phyloP scores from a whole-genome alignment of 1,140 invertebrate species.

The Aphelenchoides fujianensis region DNA sequence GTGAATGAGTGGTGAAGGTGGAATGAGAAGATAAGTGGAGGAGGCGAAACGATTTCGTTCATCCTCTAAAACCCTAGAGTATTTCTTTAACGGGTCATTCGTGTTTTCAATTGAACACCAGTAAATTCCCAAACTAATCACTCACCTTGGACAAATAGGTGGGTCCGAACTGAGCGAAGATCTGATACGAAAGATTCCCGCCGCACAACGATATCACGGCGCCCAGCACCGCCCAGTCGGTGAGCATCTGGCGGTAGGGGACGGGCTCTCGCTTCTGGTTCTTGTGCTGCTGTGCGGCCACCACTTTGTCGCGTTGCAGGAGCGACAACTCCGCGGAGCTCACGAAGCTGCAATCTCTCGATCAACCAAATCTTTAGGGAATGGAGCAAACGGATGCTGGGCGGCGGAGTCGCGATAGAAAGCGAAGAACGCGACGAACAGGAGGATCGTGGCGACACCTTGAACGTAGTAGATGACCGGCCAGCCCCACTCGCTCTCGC shows the following conservation, averaged over 20 bases:
- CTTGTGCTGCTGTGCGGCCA: background rate
- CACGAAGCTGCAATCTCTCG: background rate
- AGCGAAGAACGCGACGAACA: conserved; percentile 13
- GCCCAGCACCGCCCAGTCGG: background rate
- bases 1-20: too few species aligned
- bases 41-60: too few species aligned
- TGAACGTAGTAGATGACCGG: conserved; percentile 19
- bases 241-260: conserved; percentile 12
- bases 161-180: conserved; percentile 56
- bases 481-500: conserved; percentile 19
- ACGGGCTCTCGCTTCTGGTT: background rate
- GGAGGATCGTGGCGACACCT: conserved; percentile 10
- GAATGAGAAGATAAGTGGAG: too few species aligned
- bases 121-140: too few species aligned
- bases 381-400: conserved; percentile 12
- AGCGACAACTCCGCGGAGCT: conserved; percentile 11
- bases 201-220: background rate
- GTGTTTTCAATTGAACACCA: too few species aligned
- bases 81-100: too few species aligned
- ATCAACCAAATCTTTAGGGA: too few species aligned
- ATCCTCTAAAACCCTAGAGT: too few species aligned
- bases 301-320: background rate
- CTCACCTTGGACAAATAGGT: conserved; percentile 58
- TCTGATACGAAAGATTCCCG: conserved; percentile 32
- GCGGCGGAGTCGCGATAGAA: conserved; percentile 27